Conservation (phyloP, 2,797 vertebrate species). For the Periparus ater region DNA sequence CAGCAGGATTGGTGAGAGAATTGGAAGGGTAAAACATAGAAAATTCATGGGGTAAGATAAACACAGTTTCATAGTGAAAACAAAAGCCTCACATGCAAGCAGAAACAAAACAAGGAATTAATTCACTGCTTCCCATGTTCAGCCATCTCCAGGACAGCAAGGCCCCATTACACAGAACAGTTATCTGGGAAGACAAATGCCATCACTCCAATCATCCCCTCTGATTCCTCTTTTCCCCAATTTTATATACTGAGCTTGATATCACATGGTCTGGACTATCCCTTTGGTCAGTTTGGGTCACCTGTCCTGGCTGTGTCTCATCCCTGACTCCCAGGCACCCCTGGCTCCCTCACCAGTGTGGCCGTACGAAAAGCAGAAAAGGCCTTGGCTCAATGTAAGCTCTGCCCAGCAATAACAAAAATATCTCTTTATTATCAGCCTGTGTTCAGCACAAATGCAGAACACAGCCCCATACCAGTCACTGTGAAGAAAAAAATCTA, state of each 20-base stretch:
- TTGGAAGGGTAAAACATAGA: background rate
- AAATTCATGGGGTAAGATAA: background rate
- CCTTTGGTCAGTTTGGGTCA: background rate
- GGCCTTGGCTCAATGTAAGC: background rate
- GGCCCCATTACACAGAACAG: rapidly evolving
- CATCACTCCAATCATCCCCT: background rate
- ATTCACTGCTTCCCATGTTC: background rate
- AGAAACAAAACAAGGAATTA: background rate
- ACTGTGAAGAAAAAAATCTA: background rate
- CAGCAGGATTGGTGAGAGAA: background rate
- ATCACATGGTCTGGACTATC: background rate
- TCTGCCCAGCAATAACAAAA: background rate
- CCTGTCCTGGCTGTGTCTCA: background rate
- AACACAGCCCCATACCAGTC: background rate
- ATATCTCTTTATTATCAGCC: rapidly evolving
- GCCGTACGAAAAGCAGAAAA: background rate
- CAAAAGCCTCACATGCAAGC: rapidly evolving
- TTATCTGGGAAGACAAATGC: background rate
- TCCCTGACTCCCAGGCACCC: rapidly evolving
- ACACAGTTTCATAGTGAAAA: background rate
- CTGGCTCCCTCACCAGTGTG: rapidly evolving
- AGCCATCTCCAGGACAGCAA: background rate
- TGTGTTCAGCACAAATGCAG: background rate
- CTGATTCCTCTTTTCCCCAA: background rate
- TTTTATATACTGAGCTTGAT: background rate